Evolutionary conservation across 2,113 vertebrate species (phyloP).

Genomic region (Ailurus styani): DNA sequence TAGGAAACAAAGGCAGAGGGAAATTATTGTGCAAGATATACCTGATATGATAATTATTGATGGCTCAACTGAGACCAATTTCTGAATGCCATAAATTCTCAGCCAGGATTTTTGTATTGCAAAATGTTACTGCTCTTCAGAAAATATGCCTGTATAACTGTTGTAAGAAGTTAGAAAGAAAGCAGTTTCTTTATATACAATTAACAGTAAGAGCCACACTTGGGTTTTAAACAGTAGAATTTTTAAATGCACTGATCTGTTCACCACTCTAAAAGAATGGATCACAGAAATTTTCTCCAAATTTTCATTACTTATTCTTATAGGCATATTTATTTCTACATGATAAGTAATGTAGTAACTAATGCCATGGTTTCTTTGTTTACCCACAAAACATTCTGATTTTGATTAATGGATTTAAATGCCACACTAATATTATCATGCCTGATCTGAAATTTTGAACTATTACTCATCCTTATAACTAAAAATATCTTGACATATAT

Average conservation of each 20-base stretch:
- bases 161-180: not conserved
- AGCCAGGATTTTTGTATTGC: not conserved
- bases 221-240: not conserved
- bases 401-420: slow-evolving; percentile 56
- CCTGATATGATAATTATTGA: not conserved
- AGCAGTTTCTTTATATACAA: not conserved
- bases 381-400: not conserved
- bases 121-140: not conserved
- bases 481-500: not conserved
- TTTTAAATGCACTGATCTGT: not conserved
- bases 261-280: not conserved
- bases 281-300: not conserved
- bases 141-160: not conserved
- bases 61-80: not conserved
- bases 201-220: not conserved
- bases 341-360: not conserved
- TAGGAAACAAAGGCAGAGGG: not conserved
- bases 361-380: not conserved
- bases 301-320: not conserved
- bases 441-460: not conserved
- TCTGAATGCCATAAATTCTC: not conserved
- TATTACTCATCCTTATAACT: slow-evolving; percentile 31
- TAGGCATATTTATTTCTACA: not conserved
- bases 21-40: not conserved
- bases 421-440: slow-evolving; percentile 37